These are phyloP conservation scores for Drosophila robusta DNA, from an alignment of 2,888 invertebrate genomes.

Conservation along the genomic window DNA sequence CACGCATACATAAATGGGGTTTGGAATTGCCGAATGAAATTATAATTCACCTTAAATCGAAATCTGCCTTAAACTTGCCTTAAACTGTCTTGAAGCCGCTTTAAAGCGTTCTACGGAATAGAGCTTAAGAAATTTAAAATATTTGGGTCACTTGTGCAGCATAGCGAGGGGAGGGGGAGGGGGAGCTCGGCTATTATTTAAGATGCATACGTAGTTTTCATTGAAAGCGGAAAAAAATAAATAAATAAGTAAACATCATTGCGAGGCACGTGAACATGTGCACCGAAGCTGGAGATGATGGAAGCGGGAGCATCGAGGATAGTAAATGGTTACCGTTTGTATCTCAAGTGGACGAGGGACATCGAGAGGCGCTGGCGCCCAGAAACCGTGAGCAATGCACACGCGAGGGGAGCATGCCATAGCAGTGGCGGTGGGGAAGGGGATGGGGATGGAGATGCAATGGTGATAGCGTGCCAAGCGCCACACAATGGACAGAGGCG, in stretches of 20 bases:
- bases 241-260: slow-evolving; percentile 65
- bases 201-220: slow-evolving; percentile 36
- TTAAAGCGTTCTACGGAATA: not conserved
- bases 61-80: not conserved
- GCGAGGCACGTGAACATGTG: slow-evolving; percentile 41
- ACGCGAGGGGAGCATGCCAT: slow-evolving; percentile 27
- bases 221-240: slow-evolving; percentile 36
- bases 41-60: too few relatives aligned
- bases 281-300: slow-evolving; percentile 28
- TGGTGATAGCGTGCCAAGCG: slow-evolving; percentile 57
- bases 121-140: slow-evolving; percentile 6
- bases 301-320: slow-evolving; percentile 30
- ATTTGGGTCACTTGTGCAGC: slow-evolving; percentile 26
- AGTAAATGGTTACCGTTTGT: slow-evolving; percentile 64
- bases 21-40: too few relatives aligned
- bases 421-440: slow-evolving; percentile 1
- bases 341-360: slow-evolving; percentile 42
- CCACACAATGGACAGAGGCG: slow-evolving; percentile 65
- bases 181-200: slow-evolving; percentile 23
- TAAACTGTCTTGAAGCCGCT: not conserved
- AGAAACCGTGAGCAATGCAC: slow-evolving; percentile 10
- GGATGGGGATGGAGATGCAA: not conserved
- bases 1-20: too few relatives aligned
- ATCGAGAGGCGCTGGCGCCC: not conserved
- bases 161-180: not conserved